These are phyloP conservation scores for Lithophane semibrunnea DNA, from an alignment of 2,888 invertebrate genomes.

Conservation along the genomic window DNA sequence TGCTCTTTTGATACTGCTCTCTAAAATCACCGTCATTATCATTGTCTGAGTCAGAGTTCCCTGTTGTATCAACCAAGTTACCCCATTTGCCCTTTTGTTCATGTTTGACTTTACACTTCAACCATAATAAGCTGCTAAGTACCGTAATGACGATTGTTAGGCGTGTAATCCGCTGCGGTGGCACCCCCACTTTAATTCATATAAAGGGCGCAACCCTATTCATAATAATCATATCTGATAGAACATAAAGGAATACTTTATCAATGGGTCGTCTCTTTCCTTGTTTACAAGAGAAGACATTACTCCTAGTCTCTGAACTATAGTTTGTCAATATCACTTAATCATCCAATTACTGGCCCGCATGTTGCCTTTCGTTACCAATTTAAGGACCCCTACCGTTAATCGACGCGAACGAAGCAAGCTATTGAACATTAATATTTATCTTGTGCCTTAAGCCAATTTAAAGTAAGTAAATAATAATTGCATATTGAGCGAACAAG, in stretches of 20 bases:
- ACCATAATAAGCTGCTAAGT: conserved; percentile 85
- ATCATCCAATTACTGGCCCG: conserved; percentile 84
- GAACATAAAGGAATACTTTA: conserved; percentile 64
- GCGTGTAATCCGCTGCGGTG: conserved; percentile 83
- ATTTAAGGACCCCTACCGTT: conserved; percentile 77
- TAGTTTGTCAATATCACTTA: conserved; percentile 81
- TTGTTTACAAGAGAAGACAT: conserved; percentile 70
- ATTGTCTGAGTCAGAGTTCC: conserved; percentile 26
- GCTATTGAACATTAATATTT: conserved; percentile 50
- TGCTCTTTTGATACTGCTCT: conserved; percentile 68
- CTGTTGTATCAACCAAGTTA: conserved; percentile 23
- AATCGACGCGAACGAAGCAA: conserved; percentile 44
- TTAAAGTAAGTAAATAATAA: conserved; percentile 40
- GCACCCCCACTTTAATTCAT: conserved; percentile 76
- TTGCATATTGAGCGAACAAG: conserved; percentile 31
- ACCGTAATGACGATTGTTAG: conserved; percentile 81
- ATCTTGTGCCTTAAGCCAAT: conserved; percentile 36
- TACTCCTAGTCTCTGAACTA: conserved; percentile 69
- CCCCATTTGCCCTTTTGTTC: conserved; percentile 59
- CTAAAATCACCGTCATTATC: conserved; percentile 51
- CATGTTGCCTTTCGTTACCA: conserved; percentile 81
- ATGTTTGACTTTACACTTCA: conserved; percentile 81
- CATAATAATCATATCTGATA: conserved; percentile 75
- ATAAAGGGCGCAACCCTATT: conserved; percentile 78
- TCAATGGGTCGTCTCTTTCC: conserved; percentile 64